Conservation (phyloP, 2,888 invertebrate species). For the Leucozona laternaria region DNA sequence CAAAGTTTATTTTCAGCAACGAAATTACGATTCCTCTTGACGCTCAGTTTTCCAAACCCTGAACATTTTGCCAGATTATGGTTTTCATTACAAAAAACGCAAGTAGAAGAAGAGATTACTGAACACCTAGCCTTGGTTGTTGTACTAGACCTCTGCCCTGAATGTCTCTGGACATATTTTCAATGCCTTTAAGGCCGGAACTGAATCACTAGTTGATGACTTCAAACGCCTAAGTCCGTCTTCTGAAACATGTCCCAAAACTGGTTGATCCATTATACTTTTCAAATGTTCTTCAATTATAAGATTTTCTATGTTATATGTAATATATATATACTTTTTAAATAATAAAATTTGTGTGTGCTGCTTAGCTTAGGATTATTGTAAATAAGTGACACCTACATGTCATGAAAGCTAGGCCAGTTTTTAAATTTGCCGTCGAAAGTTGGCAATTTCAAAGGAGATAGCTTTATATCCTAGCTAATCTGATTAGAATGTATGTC, state of each 20-base stretch:
- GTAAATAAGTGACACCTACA: background rate
- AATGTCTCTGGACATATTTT: too few relatives aligned
- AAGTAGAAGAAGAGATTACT: too few relatives aligned
- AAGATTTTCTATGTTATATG: background rate
- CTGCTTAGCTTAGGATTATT: background rate
- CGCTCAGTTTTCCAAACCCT: background rate
- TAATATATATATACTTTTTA: too few relatives aligned
- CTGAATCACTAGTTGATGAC: too few relatives aligned
- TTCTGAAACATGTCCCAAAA: conserved; percentile 10
- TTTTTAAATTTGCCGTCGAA: conserved; percentile 14
- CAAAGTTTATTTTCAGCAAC: background rate
- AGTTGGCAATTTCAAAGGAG: background rate
- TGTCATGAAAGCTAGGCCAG: conserved; percentile 24
- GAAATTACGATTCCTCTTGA: background rate
- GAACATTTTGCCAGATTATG: too few relatives aligned
- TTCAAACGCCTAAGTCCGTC: background rate
- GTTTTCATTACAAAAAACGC: too few relatives aligned
- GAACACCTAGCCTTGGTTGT: background rate
- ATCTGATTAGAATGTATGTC: too few relatives aligned
- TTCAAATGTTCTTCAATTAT: conserved; percentile 1
- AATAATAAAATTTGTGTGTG: background rate
- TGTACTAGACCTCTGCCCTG: too few relatives aligned
- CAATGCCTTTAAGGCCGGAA: too few relatives aligned
- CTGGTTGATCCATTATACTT: conserved; percentile 9
- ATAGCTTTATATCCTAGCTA: background rate